phyloP scores from a whole-genome alignment of 1,140 invertebrate species.

The Uloborus diversus region DNA sequence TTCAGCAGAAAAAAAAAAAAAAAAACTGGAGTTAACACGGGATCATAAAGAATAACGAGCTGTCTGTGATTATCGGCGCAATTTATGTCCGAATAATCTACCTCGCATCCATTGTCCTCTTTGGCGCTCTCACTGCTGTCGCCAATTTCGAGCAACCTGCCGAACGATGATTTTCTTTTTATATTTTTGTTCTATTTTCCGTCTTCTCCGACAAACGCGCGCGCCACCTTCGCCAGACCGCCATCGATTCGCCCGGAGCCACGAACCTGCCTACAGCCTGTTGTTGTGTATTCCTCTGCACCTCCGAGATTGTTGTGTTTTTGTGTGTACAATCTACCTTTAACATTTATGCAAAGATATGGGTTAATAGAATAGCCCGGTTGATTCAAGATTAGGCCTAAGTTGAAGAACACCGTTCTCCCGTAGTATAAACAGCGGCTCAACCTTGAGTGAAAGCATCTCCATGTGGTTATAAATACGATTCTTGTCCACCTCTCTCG shows the following conservation, averaged over 20 bases:
- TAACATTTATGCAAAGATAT: not conserved
- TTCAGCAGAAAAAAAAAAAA: too few relatives aligned
- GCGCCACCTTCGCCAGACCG: slow-evolving; percentile 32
- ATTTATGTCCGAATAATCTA: not conserved
- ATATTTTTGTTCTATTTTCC: slow-evolving; percentile 19
- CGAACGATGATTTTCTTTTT: slow-evolving; percentile 2
- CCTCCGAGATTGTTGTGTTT: not conserved
- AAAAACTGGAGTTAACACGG: too few relatives aligned
- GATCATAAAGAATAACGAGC: too few relatives aligned
- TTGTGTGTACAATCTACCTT: not conserved
- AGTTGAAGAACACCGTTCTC: not conserved
- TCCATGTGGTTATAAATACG: slow-evolving; percentile 13
- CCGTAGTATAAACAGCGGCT: not conserved
- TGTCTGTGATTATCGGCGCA: too few relatives aligned
- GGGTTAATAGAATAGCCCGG: not conserved
- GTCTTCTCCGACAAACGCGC: slow-evolving; percentile 20
- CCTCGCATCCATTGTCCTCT: not conserved
- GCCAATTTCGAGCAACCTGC: slow-evolving; percentile 36
- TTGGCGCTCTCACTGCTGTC: slow-evolving; percentile 7
- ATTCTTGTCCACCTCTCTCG: not conserved
- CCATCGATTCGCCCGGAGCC: slow-evolving; percentile 37
- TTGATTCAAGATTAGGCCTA: not conserved
- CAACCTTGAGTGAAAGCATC: not conserved
- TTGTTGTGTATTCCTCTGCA: not conserved
- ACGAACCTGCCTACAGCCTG: not conserved